phyloP scores from a whole-genome alignment of 2,113 vertebrate species.

The Regulus satrapa region DNA sequence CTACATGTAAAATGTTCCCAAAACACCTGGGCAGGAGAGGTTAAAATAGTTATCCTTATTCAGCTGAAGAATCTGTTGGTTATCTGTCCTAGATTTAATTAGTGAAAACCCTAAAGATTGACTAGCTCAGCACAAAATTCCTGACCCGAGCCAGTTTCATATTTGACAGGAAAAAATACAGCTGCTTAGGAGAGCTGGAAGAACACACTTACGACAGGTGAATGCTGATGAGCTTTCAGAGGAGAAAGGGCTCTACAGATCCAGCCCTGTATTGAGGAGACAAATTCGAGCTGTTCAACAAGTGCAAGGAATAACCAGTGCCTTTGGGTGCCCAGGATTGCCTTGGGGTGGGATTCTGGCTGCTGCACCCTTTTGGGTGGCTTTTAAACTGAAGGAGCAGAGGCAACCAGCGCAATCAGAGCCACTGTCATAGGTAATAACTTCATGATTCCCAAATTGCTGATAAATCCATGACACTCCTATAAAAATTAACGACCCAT shows the following conservation, averaged over 20 bases:
- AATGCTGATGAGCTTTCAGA: not conserved
- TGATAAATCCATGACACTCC: not conserved
- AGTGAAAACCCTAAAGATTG: not conserved
- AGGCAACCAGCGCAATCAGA: not conserved
- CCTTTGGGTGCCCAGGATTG: not conserved
- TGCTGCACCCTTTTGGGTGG: not conserved
- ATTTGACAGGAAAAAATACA: constrained; percentile 2
- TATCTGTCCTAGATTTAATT: constrained; percentile 1
- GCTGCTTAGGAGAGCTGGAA: not conserved
- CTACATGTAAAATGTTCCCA: not conserved
- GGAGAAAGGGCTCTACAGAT: not conserved
- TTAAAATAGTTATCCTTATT: not conserved
- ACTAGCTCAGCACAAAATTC: not conserved
- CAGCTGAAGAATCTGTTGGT: not conserved
- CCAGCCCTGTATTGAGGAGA: not conserved
- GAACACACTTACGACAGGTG: not conserved
- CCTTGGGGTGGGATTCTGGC: not conserved
- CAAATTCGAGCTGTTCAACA: not conserved
- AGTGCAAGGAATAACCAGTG: not conserved
- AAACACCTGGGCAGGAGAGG: not conserved
- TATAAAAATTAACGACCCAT: constrained; percentile 55
- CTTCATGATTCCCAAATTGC: constrained; percentile 1
- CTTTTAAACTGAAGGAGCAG: not conserved
- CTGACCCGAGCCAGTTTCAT: not conserved
- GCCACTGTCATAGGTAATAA: not conserved